Base-by-base conservation (phyloP, 1,140 invertebrate species). In the Pachypsylla venusta region DNA sequence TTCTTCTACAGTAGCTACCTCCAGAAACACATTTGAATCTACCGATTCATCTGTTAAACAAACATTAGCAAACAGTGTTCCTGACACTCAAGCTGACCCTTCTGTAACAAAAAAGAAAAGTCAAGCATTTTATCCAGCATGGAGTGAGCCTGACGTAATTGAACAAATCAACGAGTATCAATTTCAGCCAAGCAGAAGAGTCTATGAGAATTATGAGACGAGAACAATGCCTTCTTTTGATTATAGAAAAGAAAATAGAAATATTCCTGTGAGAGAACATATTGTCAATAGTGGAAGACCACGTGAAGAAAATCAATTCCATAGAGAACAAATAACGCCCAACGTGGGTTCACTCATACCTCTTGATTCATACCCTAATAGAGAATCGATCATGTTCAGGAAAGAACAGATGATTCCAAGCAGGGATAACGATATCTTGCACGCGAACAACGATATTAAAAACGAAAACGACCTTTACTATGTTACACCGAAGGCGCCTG, bases 311-410 rank as follows among this genome's bases (percentile, higher is more conserved):
- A n/a, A n/a, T n/a, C n/a, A n/a, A n/a, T n/a, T n/a, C n/a, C n/a
- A n/a, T n/a, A n/a, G n/a, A n/a, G n/a, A n/a, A n/a, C n/a, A n/a
- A n/a, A n/a, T n/a, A n/a, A n/a, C n/a, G n/a, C 42, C 42, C 42
- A 19, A 48, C n/a, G 22, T 48, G 4, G 4, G 16, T 7, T 19
- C 16, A 19, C 4, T 4, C 7, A 4, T 3, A 19, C 42, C 42
- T 19, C 14, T 25, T 1, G 70, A 69, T 63, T 70, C 0, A 69
- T 70, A 14, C 69, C 70, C 1, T 39, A 1, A 54, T 56, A 65
- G 73, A 7, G 70, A 73, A 0, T 69, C 72, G 0, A 66, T 74
- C 1, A 68, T 71, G 4, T 68, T 72, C 54, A 71, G 70, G 0
- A 66, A 67, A 19, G 73, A 72, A 67, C 67, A 70, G 0, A 64